Conservation (phyloP, 1,140 invertebrate species). For the Cotesia chilonis region DNA sequence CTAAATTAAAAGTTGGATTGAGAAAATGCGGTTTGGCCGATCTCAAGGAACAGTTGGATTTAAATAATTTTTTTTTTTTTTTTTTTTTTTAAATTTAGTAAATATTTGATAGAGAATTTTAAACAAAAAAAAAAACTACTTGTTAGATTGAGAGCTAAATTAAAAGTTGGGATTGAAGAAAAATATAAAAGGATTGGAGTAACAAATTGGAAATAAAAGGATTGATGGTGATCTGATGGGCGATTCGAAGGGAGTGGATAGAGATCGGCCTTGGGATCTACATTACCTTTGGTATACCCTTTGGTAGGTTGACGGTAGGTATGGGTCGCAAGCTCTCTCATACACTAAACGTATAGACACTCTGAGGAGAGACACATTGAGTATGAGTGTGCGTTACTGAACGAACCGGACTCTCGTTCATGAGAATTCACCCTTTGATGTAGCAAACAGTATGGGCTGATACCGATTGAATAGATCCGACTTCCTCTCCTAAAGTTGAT, state of each 20-base stretch:
- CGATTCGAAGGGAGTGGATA: conserved; percentile 26
- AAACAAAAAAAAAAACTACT: conserved; percentile 9
- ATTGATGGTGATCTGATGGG: conserved; percentile 16
- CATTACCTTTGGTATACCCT: conserved; percentile 66
- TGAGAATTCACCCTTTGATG: conserved; percentile 62
- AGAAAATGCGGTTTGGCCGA: conserved; percentile 53
- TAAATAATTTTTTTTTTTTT: neutral
- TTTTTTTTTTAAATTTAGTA: too few species aligned
- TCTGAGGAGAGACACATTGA: conserved; percentile 53
- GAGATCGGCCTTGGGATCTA: conserved; percentile 65
- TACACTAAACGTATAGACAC: conserved; percentile 61
- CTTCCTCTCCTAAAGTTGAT: conserved; percentile 65
- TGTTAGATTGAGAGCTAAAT: neutral
- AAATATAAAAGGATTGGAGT: conserved; percentile 1
- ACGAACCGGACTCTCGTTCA: conserved; percentile 60
- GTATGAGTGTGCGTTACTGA: conserved; percentile 60
- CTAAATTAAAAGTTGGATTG: neutral
- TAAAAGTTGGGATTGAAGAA: neutral
- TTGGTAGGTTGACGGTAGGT: conserved; percentile 63
- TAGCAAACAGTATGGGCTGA: conserved; percentile 59
- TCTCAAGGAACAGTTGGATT: too few species aligned
- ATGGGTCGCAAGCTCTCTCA: conserved; percentile 65
- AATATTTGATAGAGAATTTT: neutral
- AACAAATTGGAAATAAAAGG: neutral
- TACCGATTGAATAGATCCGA: conserved; percentile 62